A percentile compares a stretch with the other conserved stretches of the same genome.
Evolutionary conservation across 2,797 vertebrate genomes (phyloP).

Genomic region (Microctenopoma steveboyesi): DNA sequence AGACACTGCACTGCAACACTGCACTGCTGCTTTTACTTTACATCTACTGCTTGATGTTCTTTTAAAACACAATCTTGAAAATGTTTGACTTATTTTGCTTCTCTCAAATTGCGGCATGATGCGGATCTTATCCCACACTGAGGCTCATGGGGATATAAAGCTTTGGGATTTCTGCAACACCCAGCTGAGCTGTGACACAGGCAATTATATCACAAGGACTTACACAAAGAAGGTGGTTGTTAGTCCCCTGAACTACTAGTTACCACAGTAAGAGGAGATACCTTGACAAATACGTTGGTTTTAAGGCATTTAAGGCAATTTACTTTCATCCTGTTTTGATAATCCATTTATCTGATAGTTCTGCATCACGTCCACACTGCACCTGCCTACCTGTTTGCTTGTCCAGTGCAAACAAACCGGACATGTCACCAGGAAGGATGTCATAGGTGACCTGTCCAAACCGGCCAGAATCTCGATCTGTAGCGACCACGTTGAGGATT

Average conservation of each 20-base stretch:
- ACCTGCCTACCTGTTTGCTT: constrained; percentile 85
- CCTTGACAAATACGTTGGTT: neutral
- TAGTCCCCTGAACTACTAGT: constrained; percentile 49
- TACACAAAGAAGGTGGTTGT: constrained; percentile 54
- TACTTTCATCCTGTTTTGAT: too few species aligned
- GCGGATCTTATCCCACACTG: neutral
- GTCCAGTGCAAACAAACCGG: constrained; percentile 87
- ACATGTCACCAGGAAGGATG: constrained; percentile 85
- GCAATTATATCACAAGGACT: constrained; percentile 67
- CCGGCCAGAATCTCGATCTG: constrained; percentile 87
- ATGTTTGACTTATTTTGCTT: neutral
- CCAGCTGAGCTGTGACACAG: constrained; percentile 65
- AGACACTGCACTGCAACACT: too few species aligned
- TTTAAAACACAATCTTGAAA: neutral
- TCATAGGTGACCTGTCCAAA: constrained; percentile 87
- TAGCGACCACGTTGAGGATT: constrained; percentile 86
- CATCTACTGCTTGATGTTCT: neutral
- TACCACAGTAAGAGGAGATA: constrained; percentile 17
- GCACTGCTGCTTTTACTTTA: too few species aligned
- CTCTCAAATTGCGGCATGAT: neutral
- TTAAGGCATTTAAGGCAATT: too few species aligned
- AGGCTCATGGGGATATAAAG: constrained; percentile 44
- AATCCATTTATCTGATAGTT: too few species aligned
- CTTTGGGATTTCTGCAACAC: constrained; percentile 44
- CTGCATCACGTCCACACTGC: neutral